phyloP scores from a whole-genome alignment of 2,113 vertebrate genomes.

The Lagopus muta region DNA sequence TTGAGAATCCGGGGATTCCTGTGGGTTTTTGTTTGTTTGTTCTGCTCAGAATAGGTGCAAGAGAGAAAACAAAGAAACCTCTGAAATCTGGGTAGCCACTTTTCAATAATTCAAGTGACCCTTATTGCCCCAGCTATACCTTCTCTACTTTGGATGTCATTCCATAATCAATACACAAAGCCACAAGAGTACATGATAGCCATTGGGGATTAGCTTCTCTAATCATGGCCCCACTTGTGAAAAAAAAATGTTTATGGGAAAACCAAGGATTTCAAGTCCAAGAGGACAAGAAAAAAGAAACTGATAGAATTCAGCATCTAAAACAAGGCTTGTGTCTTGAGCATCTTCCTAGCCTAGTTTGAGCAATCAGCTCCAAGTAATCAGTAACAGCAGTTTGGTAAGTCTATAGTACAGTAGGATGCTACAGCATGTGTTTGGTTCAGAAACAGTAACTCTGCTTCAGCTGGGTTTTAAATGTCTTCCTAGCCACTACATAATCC shows the following conservation, averaged over 20 bases:
- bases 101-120: not conserved
- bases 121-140: not conserved
- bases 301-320: not conserved
- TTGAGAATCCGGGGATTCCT: not conserved
- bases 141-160: not conserved
- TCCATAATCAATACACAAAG: not conserved
- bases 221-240: not conserved
- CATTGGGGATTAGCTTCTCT: not conserved
- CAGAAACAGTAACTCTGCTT: constrained; percentile 33
- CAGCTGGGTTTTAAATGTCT: constrained; percentile 49
- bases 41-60: not conserved
- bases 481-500: constrained; percentile 56
- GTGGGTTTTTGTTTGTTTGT: not conserved
- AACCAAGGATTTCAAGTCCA: not conserved
- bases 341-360: not conserved
- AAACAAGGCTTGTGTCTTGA: not conserved
- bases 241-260: constrained; percentile 9
- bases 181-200: not conserved
- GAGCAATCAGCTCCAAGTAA: not conserved
- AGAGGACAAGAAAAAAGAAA: not conserved
- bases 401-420: not conserved
- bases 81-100: not conserved
- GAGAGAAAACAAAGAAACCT: not conserved
- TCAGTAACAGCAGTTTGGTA: not conserved
- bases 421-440: constrained; percentile 3